Evolutionary conservation across 2,113 vertebrate genomes (phyloP), one percentile per base, ranked within the genome.

Genomic region (Terrapene triunguis): DNA sequence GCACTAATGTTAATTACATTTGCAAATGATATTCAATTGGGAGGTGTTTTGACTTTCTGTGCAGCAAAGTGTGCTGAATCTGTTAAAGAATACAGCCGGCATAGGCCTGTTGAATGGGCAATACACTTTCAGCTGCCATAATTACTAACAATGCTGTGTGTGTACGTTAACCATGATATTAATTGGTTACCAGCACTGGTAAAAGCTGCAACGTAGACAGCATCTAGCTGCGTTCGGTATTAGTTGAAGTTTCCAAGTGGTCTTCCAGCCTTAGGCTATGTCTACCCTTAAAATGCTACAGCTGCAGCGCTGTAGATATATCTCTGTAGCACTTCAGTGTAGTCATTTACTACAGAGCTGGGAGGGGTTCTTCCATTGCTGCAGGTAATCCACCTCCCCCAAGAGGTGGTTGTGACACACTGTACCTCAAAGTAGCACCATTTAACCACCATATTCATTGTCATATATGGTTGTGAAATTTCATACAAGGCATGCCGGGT

Each of bases 1-100:
- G 53, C 69, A 55, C 42, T 94, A 69, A 92, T 87, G 69, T 16
- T 92, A 6, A 95, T 94, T 94, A 62, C n/a, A 80, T 95, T 89
- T 95, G 88, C 90, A 93, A 84, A 90, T 0, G 1, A 54, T 93
- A 65, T 1, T 89, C 87, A 84, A 21, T 78, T 95, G 90, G 88
- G 85, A 96, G 83, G 13, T 48, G 76, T 90, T 82, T 50, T 48
- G 8, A 11, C 83, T 96, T 95, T 94, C 69, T 81, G 85, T 76
- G 80, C 47, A 95, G 80, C 8, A 25, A 85, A 95, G 6, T 87
- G 32, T 44, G 81, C 47, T 35, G 50, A 1, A 1, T 27, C 0
- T 81, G 57, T 85, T 76, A 87, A 85, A 87, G 69, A 83, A 94
- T 90, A 95, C 87, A 27, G 6, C 59, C n/a, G 94, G 24, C 42